phyloP scores from a whole-genome alignment of 2,888 invertebrate genomes.

The Eupeodes latifasciatus region DNA sequence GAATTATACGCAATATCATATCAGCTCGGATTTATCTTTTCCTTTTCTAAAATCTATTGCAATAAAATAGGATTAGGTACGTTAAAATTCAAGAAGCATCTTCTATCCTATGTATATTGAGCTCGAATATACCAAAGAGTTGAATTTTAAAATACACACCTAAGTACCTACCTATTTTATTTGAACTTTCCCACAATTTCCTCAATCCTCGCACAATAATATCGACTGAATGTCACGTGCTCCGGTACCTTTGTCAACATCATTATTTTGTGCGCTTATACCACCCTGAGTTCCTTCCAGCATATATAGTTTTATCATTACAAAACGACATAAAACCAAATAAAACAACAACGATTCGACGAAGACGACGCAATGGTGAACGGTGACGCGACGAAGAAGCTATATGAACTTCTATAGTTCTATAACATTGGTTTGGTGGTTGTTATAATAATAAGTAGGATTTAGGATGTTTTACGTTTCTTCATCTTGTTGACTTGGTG shows the following conservation, averaged over 20 bases:
- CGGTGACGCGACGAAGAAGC: constrained; percentile 25
- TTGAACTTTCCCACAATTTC: constrained; percentile 45
- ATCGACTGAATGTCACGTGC: constrained; percentile 68
- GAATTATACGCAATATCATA: not conserved
- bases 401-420: constrained; percentile 5
- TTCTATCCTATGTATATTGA: not conserved
- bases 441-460: constrained; percentile 68
- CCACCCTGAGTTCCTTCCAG: constrained; percentile 30
- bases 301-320: constrained; percentile 49
- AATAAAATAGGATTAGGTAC: constrained; percentile 4
- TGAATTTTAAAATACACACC: constrained; percentile 27
- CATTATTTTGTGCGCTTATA: constrained; percentile 48
- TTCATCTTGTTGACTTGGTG: constrained; percentile 62
- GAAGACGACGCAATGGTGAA: constrained; percentile 9
- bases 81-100: constrained; percentile 26
- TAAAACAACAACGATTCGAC: constrained; percentile 27
- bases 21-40: not conserved
- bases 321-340: constrained; percentile 48
- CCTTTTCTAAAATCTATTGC: not conserved
- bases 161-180: constrained; percentile 28
- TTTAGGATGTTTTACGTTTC: constrained; percentile 64
- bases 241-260: constrained; percentile 44
- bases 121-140: constrained; percentile 28
- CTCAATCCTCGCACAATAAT: constrained; percentile 37
- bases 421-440: constrained; percentile 3